Percentiles rank a stretch among this genome's conserved stretches.
phyloP scores from a whole-genome alignment of 2,113 vertebrate species.

The Ascaphus truei region DNA sequence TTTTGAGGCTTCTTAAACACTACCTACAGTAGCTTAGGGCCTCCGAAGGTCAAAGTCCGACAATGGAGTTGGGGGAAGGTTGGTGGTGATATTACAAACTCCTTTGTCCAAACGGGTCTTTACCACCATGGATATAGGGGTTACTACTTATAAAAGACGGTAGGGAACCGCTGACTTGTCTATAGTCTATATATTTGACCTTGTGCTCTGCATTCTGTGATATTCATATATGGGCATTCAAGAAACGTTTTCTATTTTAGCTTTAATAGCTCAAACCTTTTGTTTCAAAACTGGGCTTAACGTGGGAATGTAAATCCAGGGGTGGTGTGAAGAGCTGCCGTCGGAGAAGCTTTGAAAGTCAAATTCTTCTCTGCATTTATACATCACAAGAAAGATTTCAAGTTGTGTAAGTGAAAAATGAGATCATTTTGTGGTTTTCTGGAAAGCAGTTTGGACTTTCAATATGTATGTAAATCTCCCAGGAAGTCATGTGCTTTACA shows the following conservation, averaged over 20 bases:
- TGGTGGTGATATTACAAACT: too few relatives aligned
- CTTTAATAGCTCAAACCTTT: slow-evolving; percentile 38
- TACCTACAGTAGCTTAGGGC: too few relatives aligned
- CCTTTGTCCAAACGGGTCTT: too few relatives aligned
- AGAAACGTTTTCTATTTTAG: slow-evolving; percentile 1
- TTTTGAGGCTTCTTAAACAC: too few relatives aligned
- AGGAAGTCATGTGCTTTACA: neutral
- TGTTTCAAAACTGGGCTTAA: slow-evolving; percentile 41
- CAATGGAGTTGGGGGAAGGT: too few relatives aligned
- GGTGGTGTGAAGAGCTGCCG: neutral
- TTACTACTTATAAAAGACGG: too few relatives aligned
- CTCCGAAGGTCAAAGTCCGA: too few relatives aligned
- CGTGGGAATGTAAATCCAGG: slow-evolving; percentile 8
- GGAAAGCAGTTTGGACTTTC: slow-evolving; percentile 29
- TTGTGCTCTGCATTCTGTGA: neutral
- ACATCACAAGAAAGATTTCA: slow-evolving; percentile 40
- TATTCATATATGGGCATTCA: neutral
- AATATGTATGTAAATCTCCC: neutral
- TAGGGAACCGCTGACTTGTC: too few relatives aligned
- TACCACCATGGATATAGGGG: too few relatives aligned
- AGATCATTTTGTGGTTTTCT: slow-evolving; percentile 28
- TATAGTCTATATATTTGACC: neutral
- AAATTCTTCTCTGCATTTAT: slow-evolving; percentile 31
- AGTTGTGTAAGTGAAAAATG: slow-evolving; percentile 31
- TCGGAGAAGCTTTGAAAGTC: slow-evolving; percentile 31